Conservation (phyloP, 92 coral and sea anemone species). For the Umimayanthus chanpuru region DNA sequence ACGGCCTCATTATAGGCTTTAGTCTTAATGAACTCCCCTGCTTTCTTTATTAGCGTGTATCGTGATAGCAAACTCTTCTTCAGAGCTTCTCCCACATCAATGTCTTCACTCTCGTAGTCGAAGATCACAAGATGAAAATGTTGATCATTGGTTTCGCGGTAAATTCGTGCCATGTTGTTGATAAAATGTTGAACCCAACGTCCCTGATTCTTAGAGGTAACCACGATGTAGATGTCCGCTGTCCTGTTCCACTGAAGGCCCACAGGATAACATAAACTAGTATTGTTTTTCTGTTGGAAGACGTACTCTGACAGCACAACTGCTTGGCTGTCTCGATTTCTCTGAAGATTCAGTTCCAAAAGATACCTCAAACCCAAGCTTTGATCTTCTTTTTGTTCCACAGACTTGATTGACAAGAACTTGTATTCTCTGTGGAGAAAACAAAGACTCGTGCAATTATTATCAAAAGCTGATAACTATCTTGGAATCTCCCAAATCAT, state of each 20-base stretch:
- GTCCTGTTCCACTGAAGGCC: conserved; percentile 78
- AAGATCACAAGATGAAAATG: conserved; percentile 76
- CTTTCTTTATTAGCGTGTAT: background rate
- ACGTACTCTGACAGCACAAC: conserved; percentile 80
- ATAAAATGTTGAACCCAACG: conserved; percentile 89
- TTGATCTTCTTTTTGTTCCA: conserved; percentile 72
- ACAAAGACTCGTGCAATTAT: no score
- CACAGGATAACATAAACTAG: conserved; percentile 66
- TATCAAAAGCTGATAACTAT: no score
- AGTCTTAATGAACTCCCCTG: conserved; percentile 3
- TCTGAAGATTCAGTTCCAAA: conserved; percentile 71
- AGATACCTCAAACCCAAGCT: conserved; percentile 69
- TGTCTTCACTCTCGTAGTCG: conserved; percentile 77
- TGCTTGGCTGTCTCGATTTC: conserved; percentile 52
- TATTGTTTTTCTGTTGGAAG: conserved; percentile 56
- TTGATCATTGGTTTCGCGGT: conserved; percentile 67
- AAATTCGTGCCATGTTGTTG: conserved; percentile 75
- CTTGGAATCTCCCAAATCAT: no score
- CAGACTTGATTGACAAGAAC: conserved; percentile 56
- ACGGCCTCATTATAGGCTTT: conserved; percentile 2
- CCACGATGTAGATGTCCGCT: conserved; percentile 69
- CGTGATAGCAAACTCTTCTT: conserved; percentile 65
- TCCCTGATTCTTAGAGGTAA: conserved; percentile 80
- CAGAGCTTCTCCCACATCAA: conserved; percentile 73
- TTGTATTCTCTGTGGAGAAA: conserved; percentile 57